These are phyloP conservation scores for Aethina tumida DNA, from an alignment of 1,140 invertebrate species.

Conservation along the genomic window DNA sequence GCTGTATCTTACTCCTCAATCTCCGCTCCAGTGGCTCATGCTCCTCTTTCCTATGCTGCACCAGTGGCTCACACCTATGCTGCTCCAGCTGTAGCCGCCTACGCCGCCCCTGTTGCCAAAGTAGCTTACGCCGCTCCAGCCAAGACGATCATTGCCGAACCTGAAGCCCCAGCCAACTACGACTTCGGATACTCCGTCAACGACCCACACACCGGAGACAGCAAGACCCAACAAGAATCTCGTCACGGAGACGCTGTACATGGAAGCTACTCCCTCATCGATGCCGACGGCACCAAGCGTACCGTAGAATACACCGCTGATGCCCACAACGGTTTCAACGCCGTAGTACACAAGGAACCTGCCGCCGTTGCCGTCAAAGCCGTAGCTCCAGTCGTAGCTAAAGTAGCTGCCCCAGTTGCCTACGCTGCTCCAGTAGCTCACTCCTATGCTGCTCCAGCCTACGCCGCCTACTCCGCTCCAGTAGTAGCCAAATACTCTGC, in stretches of 20 bases:
- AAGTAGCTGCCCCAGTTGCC: too few species aligned
- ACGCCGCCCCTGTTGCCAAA: background rate
- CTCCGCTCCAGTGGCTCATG: too few species aligned
- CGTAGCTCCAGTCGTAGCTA: too few species aligned
- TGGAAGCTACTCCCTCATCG: conserved; percentile 51
- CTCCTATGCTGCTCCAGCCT: too few species aligned
- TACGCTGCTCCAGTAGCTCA: too few species aligned
- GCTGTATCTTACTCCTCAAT: too few species aligned
- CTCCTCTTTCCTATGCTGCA: conserved; percentile 28
- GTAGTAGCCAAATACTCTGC: too few species aligned
- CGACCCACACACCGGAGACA: conserved; percentile 44
- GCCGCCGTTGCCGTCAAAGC: too few species aligned
- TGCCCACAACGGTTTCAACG: conserved; percentile 49
- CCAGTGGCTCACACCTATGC: conserved; percentile 3
- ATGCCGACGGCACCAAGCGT: conserved; percentile 52
- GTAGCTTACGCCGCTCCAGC: conserved; percentile 19
- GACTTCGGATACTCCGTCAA: conserved; percentile 36
- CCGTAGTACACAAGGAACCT: too few species aligned
- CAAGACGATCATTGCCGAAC: conserved; percentile 5
- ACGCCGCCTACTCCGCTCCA: too few species aligned
- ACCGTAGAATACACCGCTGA: conserved; percentile 55
- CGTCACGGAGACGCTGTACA: conserved; percentile 36
- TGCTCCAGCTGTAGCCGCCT: conserved; percentile 8
- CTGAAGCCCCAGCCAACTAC: conserved; percentile 6
- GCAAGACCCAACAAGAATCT: conserved; percentile 18